These are phyloP conservation scores for Sylvilagus bachmani DNA, from an alignment of 2,113 vertebrate species.

Conservation along the genomic window DNA sequence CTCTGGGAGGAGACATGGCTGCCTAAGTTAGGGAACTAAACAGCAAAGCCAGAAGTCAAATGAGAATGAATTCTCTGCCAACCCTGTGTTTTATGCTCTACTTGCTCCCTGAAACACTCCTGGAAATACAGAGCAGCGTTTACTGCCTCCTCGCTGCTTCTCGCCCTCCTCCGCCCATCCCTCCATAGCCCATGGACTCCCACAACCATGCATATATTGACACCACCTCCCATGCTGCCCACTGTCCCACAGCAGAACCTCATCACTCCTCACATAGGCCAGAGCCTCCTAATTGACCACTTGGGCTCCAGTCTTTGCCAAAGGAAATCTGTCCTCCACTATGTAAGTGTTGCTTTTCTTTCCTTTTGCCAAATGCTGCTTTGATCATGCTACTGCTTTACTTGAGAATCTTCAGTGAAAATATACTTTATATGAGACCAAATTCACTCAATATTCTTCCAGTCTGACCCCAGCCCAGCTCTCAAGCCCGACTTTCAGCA, in stretches of 20 bases:
- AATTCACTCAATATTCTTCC: neutral
- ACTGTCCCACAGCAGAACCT: neutral
- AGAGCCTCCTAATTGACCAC: neutral
- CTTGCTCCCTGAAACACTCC: neutral
- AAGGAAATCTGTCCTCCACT: neutral
- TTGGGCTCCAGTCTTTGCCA: neutral
- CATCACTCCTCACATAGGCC: neutral
- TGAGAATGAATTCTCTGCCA: neutral
- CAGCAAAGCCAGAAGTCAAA: neutral
- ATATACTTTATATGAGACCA: neutral
- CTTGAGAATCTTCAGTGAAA: neutral
- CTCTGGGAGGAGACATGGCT: neutral
- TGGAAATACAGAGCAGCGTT: neutral
- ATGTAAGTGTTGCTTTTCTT: neutral
- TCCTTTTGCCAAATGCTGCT: neutral
- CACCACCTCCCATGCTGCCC: fast-evolving
- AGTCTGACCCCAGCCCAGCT: neutral
- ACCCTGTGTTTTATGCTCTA: neutral
- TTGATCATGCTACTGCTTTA: neutral
- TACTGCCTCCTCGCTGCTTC: neutral
- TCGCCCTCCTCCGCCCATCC: neutral
- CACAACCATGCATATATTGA: neutral
- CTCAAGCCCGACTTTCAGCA: neutral
- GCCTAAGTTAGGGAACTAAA: neutral
- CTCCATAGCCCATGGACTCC: neutral